Evolutionary conservation across 2,113 vertebrate species (phyloP).

Genomic region (Channa maculata): DNA sequence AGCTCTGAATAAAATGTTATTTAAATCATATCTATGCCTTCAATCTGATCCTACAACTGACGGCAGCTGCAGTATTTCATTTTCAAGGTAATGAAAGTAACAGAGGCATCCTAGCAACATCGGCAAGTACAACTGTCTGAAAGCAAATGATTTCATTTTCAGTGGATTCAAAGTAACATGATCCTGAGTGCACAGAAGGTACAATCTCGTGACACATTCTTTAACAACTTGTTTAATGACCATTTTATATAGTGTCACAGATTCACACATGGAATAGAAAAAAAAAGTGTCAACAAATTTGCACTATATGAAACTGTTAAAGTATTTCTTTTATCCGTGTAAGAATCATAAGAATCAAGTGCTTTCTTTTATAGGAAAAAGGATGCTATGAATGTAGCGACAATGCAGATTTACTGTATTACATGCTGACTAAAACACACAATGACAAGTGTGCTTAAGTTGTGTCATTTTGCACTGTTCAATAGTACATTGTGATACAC

Average conservation of each 20-base stretch:
- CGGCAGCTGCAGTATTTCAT: conserved; percentile 8
- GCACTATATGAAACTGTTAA: background rate
- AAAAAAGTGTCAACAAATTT: conserved; percentile 5
- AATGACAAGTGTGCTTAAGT: background rate
- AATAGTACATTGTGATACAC: conserved; percentile 13
- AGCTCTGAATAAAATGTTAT: conserved; percentile 11
- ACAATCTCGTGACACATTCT: conserved; percentile 1
- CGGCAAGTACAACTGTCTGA: background rate
- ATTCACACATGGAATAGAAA: background rate
- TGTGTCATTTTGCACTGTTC: background rate
- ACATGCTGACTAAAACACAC: background rate
- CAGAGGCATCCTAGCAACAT: background rate
- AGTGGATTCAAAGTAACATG: conserved; percentile 22
- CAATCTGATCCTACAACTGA: background rate
- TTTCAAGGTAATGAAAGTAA: conserved; percentile 28
- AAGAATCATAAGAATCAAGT: background rate
- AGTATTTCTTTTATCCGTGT: conserved; percentile 16
- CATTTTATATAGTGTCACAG: background rate
- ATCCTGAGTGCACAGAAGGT: conserved; percentile 1
- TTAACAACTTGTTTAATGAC: conserved; percentile 13
- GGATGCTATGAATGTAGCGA: conserved; percentile 10
- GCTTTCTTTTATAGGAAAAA: conserved; percentile 3
- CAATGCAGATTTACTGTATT: conserved; percentile 20
- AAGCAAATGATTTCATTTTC: conserved; percentile 13
- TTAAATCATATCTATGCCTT: background rate